Conservation (phyloP, 2,888 invertebrate genomes). For the Synanthedon vespiformis region DNA sequence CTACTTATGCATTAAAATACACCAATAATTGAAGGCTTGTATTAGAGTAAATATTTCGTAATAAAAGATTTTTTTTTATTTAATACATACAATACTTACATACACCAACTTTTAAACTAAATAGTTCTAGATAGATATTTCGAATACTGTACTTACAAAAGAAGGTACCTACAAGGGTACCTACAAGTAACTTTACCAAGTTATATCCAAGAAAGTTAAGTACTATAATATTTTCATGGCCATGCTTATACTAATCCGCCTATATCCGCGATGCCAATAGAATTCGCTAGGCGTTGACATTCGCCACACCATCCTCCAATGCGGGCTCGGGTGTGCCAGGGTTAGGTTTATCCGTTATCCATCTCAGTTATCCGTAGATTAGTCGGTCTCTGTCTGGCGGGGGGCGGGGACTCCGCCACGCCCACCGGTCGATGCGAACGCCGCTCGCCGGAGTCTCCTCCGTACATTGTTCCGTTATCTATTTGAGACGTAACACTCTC, state of each 20-base stretch:
- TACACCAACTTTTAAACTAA: no score
- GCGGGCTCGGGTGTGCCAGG: conserved; percentile 32
- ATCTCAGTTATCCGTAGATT: conserved; percentile 58
- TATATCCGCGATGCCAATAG: conserved; percentile 59
- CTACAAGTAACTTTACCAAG: no score
- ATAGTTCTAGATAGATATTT: no score
- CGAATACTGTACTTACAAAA: no score
- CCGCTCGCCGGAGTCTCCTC: conserved; percentile 13
- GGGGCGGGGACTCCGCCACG: conserved; percentile 59
- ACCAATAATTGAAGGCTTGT: no score
- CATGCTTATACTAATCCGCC: conserved; percentile 48
- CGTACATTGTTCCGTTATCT: conserved; percentile 58
- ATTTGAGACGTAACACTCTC: conserved; percentile 55
- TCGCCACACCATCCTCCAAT: conserved; percentile 57
- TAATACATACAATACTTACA: no score
- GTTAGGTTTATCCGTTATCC: conserved; percentile 67
- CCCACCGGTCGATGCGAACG: conserved; percentile 63
- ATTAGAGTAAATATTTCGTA: no score
- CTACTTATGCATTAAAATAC: no score
- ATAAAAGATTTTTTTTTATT: no score
- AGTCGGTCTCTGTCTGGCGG: conserved; percentile 53
- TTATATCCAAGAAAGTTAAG: no score
- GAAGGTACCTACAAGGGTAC: no score
- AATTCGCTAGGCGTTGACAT: conserved; percentile 52
- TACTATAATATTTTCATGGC: no score